Evolutionary conservation across 2,113 vertebrate species (phyloP).

Genomic region (Balaenoptera acutorostrata): DNA sequence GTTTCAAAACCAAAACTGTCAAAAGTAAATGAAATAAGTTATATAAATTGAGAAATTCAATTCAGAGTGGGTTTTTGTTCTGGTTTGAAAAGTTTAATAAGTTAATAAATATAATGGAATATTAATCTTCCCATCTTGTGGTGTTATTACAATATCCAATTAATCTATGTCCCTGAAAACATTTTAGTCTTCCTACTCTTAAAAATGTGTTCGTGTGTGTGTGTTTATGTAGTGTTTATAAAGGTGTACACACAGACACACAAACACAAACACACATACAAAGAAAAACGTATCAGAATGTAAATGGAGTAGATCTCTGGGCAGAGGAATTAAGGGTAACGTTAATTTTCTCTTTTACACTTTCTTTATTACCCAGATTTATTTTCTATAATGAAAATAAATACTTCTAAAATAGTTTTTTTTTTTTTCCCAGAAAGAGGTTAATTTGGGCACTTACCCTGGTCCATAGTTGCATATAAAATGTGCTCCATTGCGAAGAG

Average conservation of each 20-base stretch:
- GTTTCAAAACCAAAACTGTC: neutral
- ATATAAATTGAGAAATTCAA: neutral
- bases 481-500: conserved; percentile 56
- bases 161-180: neutral
- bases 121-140: neutral
- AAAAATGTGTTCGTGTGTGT: neutral
- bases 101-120: neutral
- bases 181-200: neutral
- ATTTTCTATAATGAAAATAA: neutral
- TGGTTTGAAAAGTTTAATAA: neutral
- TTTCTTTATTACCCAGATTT: neutral
- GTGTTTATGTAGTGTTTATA: neutral
- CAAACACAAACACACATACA: neutral
- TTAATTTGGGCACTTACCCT: conserved; percentile 73
- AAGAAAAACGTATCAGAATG: neutral
- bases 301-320: neutral
- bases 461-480: conserved; percentile 83
- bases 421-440: neutral
- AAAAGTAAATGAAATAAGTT: neutral
- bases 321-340: neutral
- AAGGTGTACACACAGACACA: neutral
- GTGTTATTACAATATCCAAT: neutral
- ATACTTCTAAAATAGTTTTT: neutral
- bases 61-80: neutral
- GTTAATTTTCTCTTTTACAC: neutral